These are phyloP conservation scores for Penaeus chinensis DNA, from an alignment of 1,140 invertebrate species.

Conservation along the genomic window DNA sequence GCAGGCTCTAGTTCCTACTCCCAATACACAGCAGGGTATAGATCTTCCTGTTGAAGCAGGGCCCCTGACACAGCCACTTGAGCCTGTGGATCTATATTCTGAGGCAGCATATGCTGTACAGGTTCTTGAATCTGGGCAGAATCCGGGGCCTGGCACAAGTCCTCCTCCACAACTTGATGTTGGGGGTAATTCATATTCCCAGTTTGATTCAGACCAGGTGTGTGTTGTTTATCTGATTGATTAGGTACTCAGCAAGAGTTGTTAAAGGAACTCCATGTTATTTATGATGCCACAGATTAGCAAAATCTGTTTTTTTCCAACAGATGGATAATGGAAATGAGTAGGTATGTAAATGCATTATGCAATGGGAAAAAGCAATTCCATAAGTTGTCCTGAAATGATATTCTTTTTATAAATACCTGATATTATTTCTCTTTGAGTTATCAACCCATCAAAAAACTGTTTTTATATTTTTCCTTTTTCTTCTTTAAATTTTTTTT, in stretches of 20 bases:
- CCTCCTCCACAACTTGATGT: conserved; percentile 19
- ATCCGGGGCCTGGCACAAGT: neutral
- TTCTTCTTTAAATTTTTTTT: no score
- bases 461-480: no score
- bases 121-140: conserved; percentile 25
- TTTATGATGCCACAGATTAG: neutral
- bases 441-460: no score
- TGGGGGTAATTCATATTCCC: conserved; percentile 1
- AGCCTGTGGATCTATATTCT: conserved; percentile 2
- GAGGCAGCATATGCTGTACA: conserved; percentile 34
- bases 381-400: no score
- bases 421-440: no score
- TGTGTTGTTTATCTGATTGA: conserved; percentile 29
- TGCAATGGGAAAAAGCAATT: no score
- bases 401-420: no score
- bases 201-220: conserved; percentile 20
- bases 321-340: no score
- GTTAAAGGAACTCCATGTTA: neutral
- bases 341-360: no score
- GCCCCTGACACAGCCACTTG: conserved; percentile 18
- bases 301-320: neutral
- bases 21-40: neutral
- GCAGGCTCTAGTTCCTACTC: neutral
- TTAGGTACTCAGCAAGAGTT: neutral
- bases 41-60: neutral